These are phyloP conservation scores for Tholera decimalis DNA, from an alignment of 2,888 invertebrate species.

Conservation along the genomic window DNA sequence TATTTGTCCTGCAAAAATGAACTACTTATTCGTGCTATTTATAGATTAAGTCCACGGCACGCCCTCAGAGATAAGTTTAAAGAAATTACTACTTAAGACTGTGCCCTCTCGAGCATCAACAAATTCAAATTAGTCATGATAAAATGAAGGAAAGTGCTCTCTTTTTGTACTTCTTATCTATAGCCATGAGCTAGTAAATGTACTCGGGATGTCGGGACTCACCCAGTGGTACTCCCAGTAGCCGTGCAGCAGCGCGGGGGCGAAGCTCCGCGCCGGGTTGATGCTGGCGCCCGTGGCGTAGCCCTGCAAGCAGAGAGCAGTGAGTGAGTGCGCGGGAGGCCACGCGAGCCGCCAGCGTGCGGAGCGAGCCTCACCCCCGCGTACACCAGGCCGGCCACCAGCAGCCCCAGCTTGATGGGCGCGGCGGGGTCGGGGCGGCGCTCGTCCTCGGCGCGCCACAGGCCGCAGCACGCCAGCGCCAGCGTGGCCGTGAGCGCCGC, in stretches of 20 bases:
- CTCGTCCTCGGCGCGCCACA: slow-evolving; percentile 80
- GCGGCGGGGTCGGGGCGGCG: slow-evolving; percentile 75
- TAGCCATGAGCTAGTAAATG: no score
- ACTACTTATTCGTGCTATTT: no score
- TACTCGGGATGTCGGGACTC: slow-evolving; percentile 73
- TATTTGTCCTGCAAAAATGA: no score
- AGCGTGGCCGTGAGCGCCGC: slow-evolving; percentile 77
- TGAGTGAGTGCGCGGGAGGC: not conserved
- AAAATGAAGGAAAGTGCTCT: no score
- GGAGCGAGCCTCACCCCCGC: slow-evolving; percentile 73
- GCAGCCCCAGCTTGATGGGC: slow-evolving; percentile 83
- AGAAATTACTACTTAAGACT: no score
- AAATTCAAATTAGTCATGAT: no score
- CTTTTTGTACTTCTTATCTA: no score
- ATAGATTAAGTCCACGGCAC: no score
- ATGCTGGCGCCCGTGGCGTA: slow-evolving; percentile 93
- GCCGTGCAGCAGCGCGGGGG: slow-evolving; percentile 93
- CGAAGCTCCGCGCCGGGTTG: slow-evolving; percentile 94
- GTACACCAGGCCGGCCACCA: slow-evolving; percentile 82
- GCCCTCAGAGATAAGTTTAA: no score
- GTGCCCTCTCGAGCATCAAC: no score
- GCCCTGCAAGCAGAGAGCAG: slow-evolving; percentile 80
- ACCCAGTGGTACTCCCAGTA: slow-evolving; percentile 93
- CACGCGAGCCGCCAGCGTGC: not conserved
- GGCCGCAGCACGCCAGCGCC: slow-evolving; percentile 76